Evolutionary conservation across 2,888 invertebrate genomes (phyloP).

Genomic region (Endotricha flammealis): DNA sequence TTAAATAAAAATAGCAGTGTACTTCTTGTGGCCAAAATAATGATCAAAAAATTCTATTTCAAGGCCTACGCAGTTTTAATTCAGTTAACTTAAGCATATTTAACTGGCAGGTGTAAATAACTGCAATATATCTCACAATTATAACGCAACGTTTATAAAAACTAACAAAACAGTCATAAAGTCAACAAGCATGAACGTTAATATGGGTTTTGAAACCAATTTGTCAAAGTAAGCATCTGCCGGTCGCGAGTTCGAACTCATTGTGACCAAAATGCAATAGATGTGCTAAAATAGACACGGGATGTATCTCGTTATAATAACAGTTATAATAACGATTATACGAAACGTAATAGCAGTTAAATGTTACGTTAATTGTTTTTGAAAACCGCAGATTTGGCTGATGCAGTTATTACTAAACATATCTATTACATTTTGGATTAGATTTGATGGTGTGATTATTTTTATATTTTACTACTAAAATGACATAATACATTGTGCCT

Average conservation of each 20-base stretch:
- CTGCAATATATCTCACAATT: neutral
- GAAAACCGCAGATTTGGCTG: neutral
- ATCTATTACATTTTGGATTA: too few relatives aligned
- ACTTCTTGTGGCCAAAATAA: too few relatives aligned
- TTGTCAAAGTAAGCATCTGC: constrained; percentile 39
- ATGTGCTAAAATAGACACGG: neutral
- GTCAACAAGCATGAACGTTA: constrained; percentile 27
- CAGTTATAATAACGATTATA: neutral
- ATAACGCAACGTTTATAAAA: too few relatives aligned
- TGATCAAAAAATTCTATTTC: too few relatives aligned
- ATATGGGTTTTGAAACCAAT: constrained; percentile 30
- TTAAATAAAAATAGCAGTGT: too few relatives aligned
- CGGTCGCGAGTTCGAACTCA: constrained; percentile 26
- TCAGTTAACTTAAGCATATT: too few relatives aligned
- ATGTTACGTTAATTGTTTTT: neutral
- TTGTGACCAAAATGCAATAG: neutral
- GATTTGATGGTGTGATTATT: too few relatives aligned
- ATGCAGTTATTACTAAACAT: neutral
- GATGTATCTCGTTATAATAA: neutral
- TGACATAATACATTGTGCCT: too few relatives aligned
- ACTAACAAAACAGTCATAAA: constrained; percentile 17
- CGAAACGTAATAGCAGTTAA: neutral
- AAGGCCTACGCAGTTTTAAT: too few relatives aligned
- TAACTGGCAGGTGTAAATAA: too few relatives aligned
- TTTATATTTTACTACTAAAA: too few relatives aligned